Percentiles rank a stretch among this genome's conserved stretches.
These are phyloP conservation scores for Callyntrura guangdongensis DNA, from an alignment of 2,888 invertebrate genomes.

Conservation along the genomic window DNA sequence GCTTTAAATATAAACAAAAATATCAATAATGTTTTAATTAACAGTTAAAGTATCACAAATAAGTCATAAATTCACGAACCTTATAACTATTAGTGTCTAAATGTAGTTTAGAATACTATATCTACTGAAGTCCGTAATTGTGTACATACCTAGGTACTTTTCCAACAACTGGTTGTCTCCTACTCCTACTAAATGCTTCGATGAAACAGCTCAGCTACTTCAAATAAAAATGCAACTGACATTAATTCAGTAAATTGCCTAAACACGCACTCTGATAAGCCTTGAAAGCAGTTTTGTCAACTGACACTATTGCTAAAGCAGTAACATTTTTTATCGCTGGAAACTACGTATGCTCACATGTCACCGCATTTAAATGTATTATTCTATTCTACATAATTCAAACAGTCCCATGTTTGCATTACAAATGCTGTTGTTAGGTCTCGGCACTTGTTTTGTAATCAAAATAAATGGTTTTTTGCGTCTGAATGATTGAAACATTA, in stretches of 20 bases:
- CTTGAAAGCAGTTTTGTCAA: too few species aligned
- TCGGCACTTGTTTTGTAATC: too few species aligned
- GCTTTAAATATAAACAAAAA: conserved; percentile 34
- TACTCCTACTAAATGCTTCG: too few species aligned
- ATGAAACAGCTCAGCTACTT: background rate
- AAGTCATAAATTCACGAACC: conserved; percentile 42
- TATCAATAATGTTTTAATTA: conserved; percentile 13
- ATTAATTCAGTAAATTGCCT: background rate
- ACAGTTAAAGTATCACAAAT: conserved; percentile 36
- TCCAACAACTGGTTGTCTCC: background rate
- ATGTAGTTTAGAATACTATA: background rate
- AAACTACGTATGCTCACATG: background rate
- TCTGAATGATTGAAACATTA: too few species aligned
- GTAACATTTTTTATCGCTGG: too few species aligned
- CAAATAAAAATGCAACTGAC: background rate
- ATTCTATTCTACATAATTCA: too few species aligned
- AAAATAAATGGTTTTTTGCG: too few species aligned
- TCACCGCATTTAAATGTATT: too few species aligned
- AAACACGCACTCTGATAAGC: background rate
- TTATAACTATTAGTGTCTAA: background rate
- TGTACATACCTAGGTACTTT: background rate
- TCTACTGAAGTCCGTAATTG: background rate
- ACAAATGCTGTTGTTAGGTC: too few species aligned
- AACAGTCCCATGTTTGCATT: too few species aligned
- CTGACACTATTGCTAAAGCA: too few species aligned